Conservation (phyloP, 2,113 vertebrate species). For the Myiozetetes cayanensis region DNA sequence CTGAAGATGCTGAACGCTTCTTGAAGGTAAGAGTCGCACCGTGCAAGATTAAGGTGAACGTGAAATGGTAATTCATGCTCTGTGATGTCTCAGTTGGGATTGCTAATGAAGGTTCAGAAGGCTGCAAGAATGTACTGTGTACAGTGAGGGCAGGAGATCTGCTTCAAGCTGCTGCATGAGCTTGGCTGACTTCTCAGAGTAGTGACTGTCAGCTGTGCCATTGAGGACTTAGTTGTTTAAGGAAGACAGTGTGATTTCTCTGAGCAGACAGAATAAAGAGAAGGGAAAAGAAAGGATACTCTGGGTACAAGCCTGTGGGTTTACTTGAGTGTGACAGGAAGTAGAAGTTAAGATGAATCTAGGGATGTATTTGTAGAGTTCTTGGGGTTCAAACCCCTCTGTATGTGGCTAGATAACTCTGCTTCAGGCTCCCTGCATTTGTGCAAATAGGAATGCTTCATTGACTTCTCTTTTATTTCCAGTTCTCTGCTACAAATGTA, state of each 20-base stretch:
- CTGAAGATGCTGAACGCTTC: background rate
- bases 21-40: background rate
- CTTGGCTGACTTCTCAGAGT: background rate
- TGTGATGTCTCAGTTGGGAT: background rate
- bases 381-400: background rate
- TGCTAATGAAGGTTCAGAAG: background rate
- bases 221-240: background rate
- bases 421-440: background rate
- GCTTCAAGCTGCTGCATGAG: background rate
- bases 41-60: background rate
- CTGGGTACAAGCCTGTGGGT: background rate
- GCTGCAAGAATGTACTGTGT: background rate
- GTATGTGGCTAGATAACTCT: background rate
- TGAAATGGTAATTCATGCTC: background rate
- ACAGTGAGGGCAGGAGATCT: background rate
- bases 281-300: background rate
- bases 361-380: background rate
- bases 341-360: background rate
- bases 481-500: background rate
- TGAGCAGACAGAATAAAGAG: background rate
- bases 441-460: background rate
- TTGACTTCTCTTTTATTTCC: background rate
- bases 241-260: background rate
- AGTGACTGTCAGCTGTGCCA: background rate
- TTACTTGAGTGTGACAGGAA: background rate